Percentiles rank a stretch among this genome's conserved stretches.
Conservation (phyloP, 2,113 vertebrate genomes). For the Grammomys dolichurus region DNA sequence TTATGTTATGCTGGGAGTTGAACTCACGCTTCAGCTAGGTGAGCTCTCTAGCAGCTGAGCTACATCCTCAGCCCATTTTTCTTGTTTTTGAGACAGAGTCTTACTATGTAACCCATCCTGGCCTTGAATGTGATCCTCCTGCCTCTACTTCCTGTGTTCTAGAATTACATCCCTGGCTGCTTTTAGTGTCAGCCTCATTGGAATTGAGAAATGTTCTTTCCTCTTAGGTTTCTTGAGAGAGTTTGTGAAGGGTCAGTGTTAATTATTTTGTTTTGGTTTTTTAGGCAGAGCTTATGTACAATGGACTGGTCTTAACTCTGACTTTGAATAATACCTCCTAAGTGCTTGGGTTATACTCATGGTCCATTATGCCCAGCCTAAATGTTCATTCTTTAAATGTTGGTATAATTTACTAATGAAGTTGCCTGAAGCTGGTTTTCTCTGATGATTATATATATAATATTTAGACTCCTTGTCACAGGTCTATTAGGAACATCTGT, state of each 20-base stretch:
- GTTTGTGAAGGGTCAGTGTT: conserved; percentile 34
- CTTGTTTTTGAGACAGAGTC: neutral
- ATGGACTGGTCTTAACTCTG: neutral
- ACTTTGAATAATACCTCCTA: neutral
- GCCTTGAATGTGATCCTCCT: neutral
- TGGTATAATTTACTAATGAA: neutral
- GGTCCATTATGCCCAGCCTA: neutral
- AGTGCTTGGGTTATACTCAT: neutral
- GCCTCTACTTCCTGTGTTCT: neutral
- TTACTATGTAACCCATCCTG: neutral
- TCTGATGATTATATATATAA: neutral
- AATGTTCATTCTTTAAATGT: conserved; percentile 30
- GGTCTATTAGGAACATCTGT: neutral
- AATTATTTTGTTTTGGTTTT: conserved; percentile 5
- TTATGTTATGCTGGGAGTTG: neutral
- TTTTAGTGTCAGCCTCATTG: neutral
- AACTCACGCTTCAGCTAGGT: neutral
- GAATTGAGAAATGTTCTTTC: neutral
- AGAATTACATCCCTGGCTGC: neutral
- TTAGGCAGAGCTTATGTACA: neutral
- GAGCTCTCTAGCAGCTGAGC: neutral
- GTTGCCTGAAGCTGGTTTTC: neutral
- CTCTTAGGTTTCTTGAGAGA: conserved; percentile 1
- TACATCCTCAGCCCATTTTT: neutral
- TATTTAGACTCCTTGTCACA: neutral